Conservation (phyloP, 2,797 vertebrate genomes). For the Phaenicophaeus curvirostris region DNA sequence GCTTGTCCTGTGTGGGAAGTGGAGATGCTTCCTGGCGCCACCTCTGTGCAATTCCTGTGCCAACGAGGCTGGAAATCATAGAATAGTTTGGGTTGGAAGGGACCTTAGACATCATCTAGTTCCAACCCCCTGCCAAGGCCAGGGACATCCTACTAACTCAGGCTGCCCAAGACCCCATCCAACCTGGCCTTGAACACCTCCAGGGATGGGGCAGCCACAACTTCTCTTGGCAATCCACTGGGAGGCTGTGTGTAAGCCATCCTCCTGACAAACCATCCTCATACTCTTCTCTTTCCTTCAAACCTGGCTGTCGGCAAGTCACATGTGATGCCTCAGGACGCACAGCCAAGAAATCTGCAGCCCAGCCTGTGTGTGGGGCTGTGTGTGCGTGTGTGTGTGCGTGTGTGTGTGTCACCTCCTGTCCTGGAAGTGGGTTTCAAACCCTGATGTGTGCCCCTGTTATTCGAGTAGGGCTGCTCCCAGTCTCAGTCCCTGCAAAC, state of each 20-base stretch:
- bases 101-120: too few species aligned
- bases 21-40: rapidly evolving
- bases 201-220: too few species aligned
- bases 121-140: too few species aligned
- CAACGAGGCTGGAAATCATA: rapidly evolving
- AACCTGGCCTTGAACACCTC: too few species aligned
- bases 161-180: too few species aligned
- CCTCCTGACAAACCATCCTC: too few species aligned
- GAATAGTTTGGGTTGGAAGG: too few species aligned
- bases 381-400: rapidly evolving
- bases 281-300: rapidly evolving
- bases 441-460: rapidly evolving
- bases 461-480: neutral
- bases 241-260: rapidly evolving
- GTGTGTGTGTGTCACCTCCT: rapidly evolving
- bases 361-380: rapidly evolving
- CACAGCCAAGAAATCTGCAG: rapidly evolving
- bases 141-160: too few species aligned
- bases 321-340: too few species aligned
- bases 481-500: too few species aligned
- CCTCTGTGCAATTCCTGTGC: neutral
- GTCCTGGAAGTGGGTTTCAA: rapidly evolving
- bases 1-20: rapidly evolving
- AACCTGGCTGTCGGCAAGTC: rapidly evolving
- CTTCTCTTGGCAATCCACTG: rapidly evolving